Evolutionary conservation across 2,797 vertebrate genomes (phyloP), one percentile per base, ranked within the genome.

Genomic region (Ctenosaura bakeri): DNA sequence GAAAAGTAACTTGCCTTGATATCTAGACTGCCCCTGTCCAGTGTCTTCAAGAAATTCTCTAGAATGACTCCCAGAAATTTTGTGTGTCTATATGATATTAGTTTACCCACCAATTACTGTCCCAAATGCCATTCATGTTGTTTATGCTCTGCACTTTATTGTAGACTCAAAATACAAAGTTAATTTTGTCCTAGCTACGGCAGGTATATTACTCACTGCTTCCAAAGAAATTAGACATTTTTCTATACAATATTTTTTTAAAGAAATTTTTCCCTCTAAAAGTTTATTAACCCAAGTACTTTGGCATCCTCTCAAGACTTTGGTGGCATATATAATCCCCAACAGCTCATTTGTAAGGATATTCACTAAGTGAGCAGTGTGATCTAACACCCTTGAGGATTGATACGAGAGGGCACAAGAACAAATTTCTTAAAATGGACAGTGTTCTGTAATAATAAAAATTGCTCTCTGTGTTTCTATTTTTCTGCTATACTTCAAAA

Each of bases 321-420:
- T 69, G 84, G 86, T 84, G 38, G 66, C 26, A 91, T 81, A 90
- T 93, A 93, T 87, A 95, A 89, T 90, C 52, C 7, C 93, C 26
- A 59, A 66, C 0, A 71, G 86, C 84, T 91, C 93, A 85, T 87
- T 92, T 74, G 89, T 74, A 71, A 79, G 85, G 73, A 84, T 83
- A 90, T 87, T 95, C 91, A 93, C 91, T 94, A 95, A 94, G 89
- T 93, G 85, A 95, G 59, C 90, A 83, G 52, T 38, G 42, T 92
- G 85, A 90, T 24, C 26, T 64, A 88, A 38, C 42, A 92, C 42
- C 85, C 91, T 81, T 92, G 42, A 85, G 81, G 56, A 88, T 62
- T 74, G 90, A 87, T 90, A 86, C 80, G 20, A 84, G 87, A 52
- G 1, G 24, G 50, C 86, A 62, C 16, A 92, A 88, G 90, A 80